Evolutionary conservation across 2,113 vertebrate species (phyloP), one percentile per base, ranked within the genome.

Genomic region (Eidolon helvum): DNA sequence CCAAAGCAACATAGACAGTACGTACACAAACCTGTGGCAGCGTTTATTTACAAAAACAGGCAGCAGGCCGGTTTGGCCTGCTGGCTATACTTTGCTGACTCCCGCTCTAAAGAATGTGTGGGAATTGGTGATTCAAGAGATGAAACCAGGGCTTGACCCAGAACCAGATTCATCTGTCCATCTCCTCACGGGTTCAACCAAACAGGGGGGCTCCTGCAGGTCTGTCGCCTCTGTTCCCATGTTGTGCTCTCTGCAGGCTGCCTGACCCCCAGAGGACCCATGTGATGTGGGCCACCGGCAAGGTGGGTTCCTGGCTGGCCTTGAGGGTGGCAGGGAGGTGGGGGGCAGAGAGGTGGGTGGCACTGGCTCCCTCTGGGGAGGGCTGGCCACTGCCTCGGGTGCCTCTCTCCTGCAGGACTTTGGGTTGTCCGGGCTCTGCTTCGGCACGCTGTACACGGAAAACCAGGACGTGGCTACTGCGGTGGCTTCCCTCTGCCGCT

Each of bases 181-280:
- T 5, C 28, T n/a, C 50, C 38, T 35, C 8, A 9, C n/a, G 38
- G 57, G 38, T 21, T 38, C 21, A 18, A 24, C 71, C 18, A 14
- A 9, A 16, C 0, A 0, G 1, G 2, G 59, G 48, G 0, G 22
- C 22, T n/a, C 5, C 35, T 1, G 4, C 0, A 4, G 22, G 3
- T 88, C 53, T 38, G 24, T 28, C n/a, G 12, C 65, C 48, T 84
- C 28, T 43, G 7, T 63, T 10, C 71, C 74, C 55, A 22, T 2
- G 1, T 65, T 94, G 69, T 97, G 97, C 90, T 95, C 94, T 96
- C 97, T 79, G 97, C 98, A 99, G 99, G 98, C 98, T 99, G 97
- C 99, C 99, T 11, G 99, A 99, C 97, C 99, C 99, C 30, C 99
- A 99, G 98, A 99, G 99, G 98, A 99, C 99, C 30, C 99, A 99